These are phyloP conservation scores for Campoletis raptor DNA, from an alignment of 2,888 invertebrate species.

Conservation along the genomic window DNA sequence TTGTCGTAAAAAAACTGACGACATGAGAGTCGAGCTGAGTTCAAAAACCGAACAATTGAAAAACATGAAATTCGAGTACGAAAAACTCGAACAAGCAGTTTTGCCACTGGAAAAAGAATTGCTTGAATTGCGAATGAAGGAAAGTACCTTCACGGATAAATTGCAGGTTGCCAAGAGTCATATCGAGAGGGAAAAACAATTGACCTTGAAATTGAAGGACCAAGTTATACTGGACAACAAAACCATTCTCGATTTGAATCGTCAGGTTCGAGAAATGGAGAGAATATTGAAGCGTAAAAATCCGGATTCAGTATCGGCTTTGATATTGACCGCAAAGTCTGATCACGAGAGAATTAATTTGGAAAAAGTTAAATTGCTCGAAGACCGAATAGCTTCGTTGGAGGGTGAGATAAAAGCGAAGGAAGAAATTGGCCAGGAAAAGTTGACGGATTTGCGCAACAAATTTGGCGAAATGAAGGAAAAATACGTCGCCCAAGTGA, in stretches of 20 bases:
- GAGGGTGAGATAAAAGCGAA: constrained; percentile 90
- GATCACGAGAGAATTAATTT: constrained; percentile 79
- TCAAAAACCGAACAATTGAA: constrained; percentile 82
- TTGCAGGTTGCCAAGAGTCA: constrained; percentile 78
- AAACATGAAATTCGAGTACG: constrained; percentile 77
- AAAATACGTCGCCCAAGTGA: constrained; percentile 89
- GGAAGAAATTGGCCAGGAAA: constrained; percentile 90
- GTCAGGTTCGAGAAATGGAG: constrained; percentile 94
- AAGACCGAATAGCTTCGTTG: constrained; percentile 90
- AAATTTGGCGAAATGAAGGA: constrained; percentile 92
- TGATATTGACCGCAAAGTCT: constrained; percentile 86
- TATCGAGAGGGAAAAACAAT: constrained; percentile 81
- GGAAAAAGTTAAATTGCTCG: constrained; percentile 86
- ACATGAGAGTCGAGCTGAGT: constrained; percentile 79
- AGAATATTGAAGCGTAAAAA: constrained; percentile 92
- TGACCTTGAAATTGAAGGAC: constrained; percentile 82
- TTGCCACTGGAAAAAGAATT: constrained; percentile 81
- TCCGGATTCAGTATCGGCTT: constrained; percentile 93
- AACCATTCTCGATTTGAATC: constrained; percentile 90
- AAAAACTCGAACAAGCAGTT: constrained; percentile 78
- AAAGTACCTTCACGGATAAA: constrained; percentile 78
- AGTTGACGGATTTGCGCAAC: constrained; percentile 90
- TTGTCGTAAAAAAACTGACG: constrained; percentile 81
- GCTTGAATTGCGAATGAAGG: constrained; percentile 78
- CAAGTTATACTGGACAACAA: constrained; percentile 84